These are phyloP conservation scores for Oryzias curvinotus DNA, from an alignment of 2,113 vertebrate genomes.

Conservation along the genomic window DNA sequence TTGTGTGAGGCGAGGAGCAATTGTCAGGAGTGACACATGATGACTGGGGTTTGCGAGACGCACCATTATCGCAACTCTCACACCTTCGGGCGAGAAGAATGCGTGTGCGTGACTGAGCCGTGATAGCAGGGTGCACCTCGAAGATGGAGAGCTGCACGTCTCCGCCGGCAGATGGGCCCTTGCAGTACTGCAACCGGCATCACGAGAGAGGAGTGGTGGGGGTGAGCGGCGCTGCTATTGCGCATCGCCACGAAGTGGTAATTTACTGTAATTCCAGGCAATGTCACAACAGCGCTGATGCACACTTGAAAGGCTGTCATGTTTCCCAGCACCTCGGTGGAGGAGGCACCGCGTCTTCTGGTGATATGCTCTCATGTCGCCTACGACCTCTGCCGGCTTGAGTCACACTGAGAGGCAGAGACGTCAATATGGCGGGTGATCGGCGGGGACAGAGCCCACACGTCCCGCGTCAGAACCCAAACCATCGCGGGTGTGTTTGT, in stretches of 20 bases:
- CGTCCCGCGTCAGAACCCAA: slow-evolving; percentile 34
- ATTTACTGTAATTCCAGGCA: slow-evolving; percentile 57
- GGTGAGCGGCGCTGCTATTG: slow-evolving; percentile 40
- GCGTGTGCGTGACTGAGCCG: slow-evolving; percentile 3
- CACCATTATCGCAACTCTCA: slow-evolving; percentile 55
- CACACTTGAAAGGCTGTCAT: slow-evolving; percentile 51
- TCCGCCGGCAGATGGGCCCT: slow-evolving; percentile 34
- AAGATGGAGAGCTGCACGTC: slow-evolving; percentile 31
- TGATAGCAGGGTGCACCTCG: slow-evolving; percentile 49
- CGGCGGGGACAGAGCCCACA: slow-evolving; percentile 43
- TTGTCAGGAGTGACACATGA: slow-evolving; percentile 63
- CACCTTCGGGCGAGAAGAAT: slow-evolving; percentile 47
- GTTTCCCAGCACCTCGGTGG: slow-evolving; percentile 17
- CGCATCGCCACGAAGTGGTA: slow-evolving; percentile 45
- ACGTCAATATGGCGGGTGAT: slow-evolving; percentile 41
- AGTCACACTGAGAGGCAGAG: slow-evolving; percentile 43
- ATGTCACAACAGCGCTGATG: slow-evolving; percentile 54
- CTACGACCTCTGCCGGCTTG: slow-evolving; percentile 20
- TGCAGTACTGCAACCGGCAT: slow-evolving; percentile 15
- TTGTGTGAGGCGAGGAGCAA: slow-evolving; percentile 23
- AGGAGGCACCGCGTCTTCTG: slow-evolving; percentile 19
- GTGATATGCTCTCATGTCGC: background rate
- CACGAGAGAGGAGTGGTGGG: slow-evolving; percentile 36
- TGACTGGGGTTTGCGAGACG: slow-evolving; percentile 54
- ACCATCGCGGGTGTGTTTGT: slow-evolving; percentile 16